Conservation (phyloP, 2,797 vertebrate genomes). For the Pangasius larnaudii region DNA sequence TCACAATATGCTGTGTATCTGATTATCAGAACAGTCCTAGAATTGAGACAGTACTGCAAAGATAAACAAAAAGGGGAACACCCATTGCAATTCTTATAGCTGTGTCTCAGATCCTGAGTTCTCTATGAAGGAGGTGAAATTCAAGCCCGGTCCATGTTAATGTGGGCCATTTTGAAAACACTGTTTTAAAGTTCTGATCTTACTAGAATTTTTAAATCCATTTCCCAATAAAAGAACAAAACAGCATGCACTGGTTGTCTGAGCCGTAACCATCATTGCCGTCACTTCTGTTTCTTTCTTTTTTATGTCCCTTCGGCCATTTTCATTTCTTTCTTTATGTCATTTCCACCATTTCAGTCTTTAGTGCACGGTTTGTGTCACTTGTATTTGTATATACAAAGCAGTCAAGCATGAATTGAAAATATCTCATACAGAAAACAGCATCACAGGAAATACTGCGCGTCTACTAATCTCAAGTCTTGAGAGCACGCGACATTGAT, state of each 20-base stretch:
- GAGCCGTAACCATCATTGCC: background rate
- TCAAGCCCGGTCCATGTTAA: background rate
- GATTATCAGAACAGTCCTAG: background rate
- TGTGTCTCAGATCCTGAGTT: background rate
- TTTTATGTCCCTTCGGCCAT: background rate
- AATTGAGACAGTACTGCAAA: background rate
- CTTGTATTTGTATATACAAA: background rate
- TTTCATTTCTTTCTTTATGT: no score
- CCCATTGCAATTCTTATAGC: background rate
- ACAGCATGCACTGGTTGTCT: background rate
- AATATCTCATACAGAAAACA: background rate
- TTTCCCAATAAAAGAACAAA: background rate
- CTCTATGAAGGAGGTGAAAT: background rate
- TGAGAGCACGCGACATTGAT: background rate
- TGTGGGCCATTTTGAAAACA: background rate
- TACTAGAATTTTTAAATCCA: background rate
- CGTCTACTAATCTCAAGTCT: no score
- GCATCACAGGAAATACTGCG: background rate
- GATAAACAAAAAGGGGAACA: background rate
- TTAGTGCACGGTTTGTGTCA: background rate
- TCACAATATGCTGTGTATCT: no score
- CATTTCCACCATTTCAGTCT: background rate
- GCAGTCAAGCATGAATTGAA: background rate
- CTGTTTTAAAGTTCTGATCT: background rate
- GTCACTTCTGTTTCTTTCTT: background rate